A percentile compares a stretch with the other conserved stretches of the same genome.
Conservation (phyloP, 2,888 invertebrate genomes). For the Patella caerulea region DNA sequence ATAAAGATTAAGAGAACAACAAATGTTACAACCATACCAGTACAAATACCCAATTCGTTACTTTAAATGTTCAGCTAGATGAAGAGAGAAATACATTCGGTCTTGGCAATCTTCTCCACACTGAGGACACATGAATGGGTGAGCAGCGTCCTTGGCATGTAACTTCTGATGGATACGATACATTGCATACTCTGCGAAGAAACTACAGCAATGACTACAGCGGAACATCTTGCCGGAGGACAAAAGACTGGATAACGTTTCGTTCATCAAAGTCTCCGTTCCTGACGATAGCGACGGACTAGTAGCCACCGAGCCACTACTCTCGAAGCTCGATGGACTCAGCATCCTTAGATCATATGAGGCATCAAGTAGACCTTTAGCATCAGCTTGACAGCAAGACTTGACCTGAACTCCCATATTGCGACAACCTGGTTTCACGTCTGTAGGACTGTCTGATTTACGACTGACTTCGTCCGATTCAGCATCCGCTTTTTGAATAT, state of each 20-base stretch:
- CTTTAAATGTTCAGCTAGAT: constrained; percentile 60
- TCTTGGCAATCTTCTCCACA: constrained; percentile 64
- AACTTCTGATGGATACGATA: constrained; percentile 60
- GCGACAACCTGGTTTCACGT: background rate
- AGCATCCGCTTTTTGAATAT: background rate
- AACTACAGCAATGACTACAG: constrained; percentile 62
- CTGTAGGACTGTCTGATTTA: constrained; percentile 17
- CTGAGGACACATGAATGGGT: constrained; percentile 57
- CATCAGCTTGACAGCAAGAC: constrained; percentile 45
- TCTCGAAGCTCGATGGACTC: constrained; percentile 23
- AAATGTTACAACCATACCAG: background rate
- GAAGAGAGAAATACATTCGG: constrained; percentile 59
- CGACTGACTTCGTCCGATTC: constrained; percentile 1
- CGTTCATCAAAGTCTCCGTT: constrained; percentile 30
- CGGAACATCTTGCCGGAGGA: constrained; percentile 57
- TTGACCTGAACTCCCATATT: constrained; percentile 49
- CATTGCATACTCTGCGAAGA: constrained; percentile 64
- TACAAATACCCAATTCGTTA: constrained; percentile 23
- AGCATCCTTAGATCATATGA: constrained; percentile 13
- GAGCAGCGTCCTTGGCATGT: constrained; percentile 46
- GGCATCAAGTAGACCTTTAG: constrained; percentile 27
- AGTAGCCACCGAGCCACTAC: constrained; percentile 44
- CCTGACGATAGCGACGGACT: constrained; percentile 25
- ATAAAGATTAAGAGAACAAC: background rate
- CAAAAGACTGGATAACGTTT: constrained; percentile 55